Evolutionary conservation across 2,113 vertebrate species (phyloP).

Genomic region (Seriola dumerili): DNA sequence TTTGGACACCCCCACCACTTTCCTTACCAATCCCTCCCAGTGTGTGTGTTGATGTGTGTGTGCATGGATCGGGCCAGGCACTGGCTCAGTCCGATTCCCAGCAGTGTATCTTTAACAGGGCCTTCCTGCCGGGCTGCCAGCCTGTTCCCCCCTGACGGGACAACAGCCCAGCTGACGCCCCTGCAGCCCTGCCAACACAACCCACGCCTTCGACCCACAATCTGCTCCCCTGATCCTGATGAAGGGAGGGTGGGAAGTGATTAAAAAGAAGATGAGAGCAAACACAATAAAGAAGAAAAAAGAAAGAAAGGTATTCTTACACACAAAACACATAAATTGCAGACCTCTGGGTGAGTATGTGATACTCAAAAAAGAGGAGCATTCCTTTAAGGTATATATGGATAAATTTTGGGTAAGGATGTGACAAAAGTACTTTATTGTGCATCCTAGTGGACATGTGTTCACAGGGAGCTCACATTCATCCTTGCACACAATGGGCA

Average conservation of each 20-base stretch:
- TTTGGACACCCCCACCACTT: constrained; percentile 84
- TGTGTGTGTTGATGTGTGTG: constrained; percentile 36
- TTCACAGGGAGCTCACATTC: background rate
- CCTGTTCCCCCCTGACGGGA: constrained; percentile 93
- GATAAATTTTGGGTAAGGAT: background rate
- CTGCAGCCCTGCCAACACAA: constrained; percentile 91
- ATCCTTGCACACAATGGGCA: background rate
- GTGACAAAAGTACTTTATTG: background rate
- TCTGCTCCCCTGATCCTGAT: constrained; percentile 87
- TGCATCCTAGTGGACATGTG: background rate
- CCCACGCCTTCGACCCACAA: constrained; percentile 89
- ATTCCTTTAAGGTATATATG: background rate
- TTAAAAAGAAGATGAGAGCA: constrained; percentile 67
- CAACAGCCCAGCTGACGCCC: constrained; percentile 96
- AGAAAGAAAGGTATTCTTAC: constrained; percentile 39
- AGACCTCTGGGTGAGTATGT: background rate
- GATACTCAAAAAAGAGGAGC: background rate
- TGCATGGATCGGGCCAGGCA: constrained; percentile 56
- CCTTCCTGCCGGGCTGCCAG: constrained; percentile 96
- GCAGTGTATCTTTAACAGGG: constrained; percentile 93
- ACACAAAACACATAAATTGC: constrained; percentile 16
- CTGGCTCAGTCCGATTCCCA: constrained; percentile 89
- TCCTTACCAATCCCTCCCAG: constrained; percentile 45
- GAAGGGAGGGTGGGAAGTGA: constrained; percentile 36
- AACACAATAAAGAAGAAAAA: constrained; percentile 73